phyloP scores from a whole-genome alignment of 1,140 invertebrate genomes.

The Dolichoris vasculosae region DNA sequence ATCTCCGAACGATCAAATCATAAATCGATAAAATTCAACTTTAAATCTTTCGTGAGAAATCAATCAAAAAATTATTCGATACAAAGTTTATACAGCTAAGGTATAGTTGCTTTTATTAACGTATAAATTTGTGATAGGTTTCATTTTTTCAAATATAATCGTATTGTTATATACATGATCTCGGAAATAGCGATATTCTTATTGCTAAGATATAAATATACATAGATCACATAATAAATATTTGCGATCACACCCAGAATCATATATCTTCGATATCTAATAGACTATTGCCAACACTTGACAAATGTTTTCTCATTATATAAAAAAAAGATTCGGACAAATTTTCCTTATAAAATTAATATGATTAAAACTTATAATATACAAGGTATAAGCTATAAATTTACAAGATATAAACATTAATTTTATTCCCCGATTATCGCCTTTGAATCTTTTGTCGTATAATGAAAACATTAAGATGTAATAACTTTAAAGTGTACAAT shows the following conservation, averaged over 20 bases:
- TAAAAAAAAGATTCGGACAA: neutral
- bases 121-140: neutral
- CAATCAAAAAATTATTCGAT: no score
- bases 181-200: neutral
- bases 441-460: neutral
- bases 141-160: neutral
- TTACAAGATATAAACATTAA: conserved; percentile 9
- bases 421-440: neutral
- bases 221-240: neutral
- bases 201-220: neutral
- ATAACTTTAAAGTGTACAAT: neutral
- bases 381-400: neutral
- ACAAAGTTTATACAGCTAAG: no score
- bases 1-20: neutral
- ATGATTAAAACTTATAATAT: neutral
- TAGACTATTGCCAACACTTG: neutral
- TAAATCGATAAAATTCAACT: neutral
- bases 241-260: neutral
- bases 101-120: neutral
- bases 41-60: neutral
- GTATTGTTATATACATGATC: neutral
- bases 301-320: neutral
- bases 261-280: neutral
- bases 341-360: neutral
- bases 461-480: conserved; percentile 3